phyloP scores from a whole-genome alignment of 2,797 vertebrate species.

The Cetoscarus ocellatus region DNA sequence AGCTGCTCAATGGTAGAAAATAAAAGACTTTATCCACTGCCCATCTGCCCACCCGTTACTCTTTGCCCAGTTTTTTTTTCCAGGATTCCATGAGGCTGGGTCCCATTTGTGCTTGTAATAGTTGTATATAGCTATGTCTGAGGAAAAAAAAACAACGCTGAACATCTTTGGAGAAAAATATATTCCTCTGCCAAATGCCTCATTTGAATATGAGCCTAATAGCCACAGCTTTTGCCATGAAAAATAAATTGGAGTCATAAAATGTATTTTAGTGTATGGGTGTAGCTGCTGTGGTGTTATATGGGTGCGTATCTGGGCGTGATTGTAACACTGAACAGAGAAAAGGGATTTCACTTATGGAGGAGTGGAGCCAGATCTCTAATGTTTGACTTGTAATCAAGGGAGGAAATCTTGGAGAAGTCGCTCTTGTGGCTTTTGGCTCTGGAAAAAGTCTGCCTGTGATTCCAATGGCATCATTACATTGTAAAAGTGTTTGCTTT shows the following conservation, averaged over 20 bases:
- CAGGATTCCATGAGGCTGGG: constrained; percentile 62
- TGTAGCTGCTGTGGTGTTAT: constrained; percentile 38
- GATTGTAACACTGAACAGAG: constrained; percentile 42
- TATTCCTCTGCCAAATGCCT: constrained; percentile 45
- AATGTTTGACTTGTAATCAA: constrained; percentile 69
- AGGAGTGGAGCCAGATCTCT: constrained; percentile 57
- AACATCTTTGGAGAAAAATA: constrained; percentile 41
- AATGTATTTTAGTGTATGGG: constrained; percentile 48
- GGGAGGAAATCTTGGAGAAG: constrained; percentile 55
- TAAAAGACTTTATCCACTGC: constrained; percentile 82
- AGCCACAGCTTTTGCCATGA: constrained; percentile 42
- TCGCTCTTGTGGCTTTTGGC: constrained; percentile 63
- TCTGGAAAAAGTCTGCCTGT: constrained; percentile 18
- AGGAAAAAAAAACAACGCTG: constrained; percentile 9
- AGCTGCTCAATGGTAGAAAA: constrained; percentile 80
- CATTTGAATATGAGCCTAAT: constrained; percentile 56
- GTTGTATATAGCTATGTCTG: constrained; percentile 42
- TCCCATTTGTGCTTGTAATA: constrained; percentile 68
- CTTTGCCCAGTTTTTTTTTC: constrained; percentile 57
- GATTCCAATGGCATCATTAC: constrained; percentile 42
- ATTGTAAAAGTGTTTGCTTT: constrained; percentile 31
- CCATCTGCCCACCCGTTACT: constrained; percentile 78
- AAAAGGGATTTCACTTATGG: constrained; percentile 52
- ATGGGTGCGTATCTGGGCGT: constrained; percentile 39
- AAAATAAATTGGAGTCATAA: constrained; percentile 47